Percentiles rank a stretch among this genome's conserved stretches.
phyloP scores from a whole-genome alignment of 2,888 invertebrate species.

The Lepetodrilus schrolli region DNA sequence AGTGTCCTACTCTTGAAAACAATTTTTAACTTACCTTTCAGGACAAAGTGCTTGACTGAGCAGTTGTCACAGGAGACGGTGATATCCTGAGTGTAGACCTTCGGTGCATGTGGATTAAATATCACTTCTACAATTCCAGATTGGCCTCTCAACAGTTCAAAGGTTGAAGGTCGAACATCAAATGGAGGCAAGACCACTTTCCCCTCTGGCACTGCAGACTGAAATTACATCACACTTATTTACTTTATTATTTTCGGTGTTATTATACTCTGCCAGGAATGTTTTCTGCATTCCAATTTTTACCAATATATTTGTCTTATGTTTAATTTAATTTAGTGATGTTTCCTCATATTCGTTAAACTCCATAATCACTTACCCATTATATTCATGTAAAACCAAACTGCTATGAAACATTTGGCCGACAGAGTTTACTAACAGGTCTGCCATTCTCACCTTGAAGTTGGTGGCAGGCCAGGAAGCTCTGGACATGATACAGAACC shows the following conservation, averaged over 20 bases:
- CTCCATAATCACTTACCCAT: too few species aligned
- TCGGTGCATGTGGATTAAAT: conserved; percentile 66
- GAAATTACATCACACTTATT: too few species aligned
- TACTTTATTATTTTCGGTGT: too few species aligned
- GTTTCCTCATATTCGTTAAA: too few species aligned
- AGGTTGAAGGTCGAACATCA: conserved; percentile 72
- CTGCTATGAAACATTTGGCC: background rate
- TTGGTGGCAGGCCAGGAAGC: conserved; percentile 73
- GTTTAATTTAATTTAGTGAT: too few species aligned
- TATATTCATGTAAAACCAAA: too few species aligned
- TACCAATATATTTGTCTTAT: too few species aligned
- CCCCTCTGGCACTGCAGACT: conserved; percentile 64
- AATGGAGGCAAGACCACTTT: conserved; percentile 68
- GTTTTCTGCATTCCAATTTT: too few species aligned
- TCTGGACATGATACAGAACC: conserved; percentile 72
- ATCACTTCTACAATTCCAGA: conserved; percentile 68
- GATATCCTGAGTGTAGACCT: conserved; percentile 64
- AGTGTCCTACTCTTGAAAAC: too few species aligned
- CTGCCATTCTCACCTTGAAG: conserved; percentile 66
- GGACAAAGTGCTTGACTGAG: conserved; percentile 67
- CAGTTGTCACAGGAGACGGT: conserved; percentile 75
- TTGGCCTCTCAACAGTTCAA: conserved; percentile 67
- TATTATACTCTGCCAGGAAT: too few species aligned
- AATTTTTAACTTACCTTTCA: conserved; percentile 63
- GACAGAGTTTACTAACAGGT: background rate